Evolutionary conservation across 2,888 invertebrate genomes (phyloP).

Genomic region (Brenthis hecate): DNA sequence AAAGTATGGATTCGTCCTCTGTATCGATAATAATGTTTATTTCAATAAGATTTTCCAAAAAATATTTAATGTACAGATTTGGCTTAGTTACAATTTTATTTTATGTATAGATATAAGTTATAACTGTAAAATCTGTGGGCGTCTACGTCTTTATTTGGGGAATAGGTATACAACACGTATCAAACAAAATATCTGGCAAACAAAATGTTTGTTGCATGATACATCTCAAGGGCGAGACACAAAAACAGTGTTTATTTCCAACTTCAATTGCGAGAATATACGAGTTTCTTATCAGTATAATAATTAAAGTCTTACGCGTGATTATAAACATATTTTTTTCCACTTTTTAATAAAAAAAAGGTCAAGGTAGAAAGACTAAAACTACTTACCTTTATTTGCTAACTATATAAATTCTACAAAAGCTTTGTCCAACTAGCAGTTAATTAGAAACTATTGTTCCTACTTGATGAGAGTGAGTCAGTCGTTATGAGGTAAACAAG

Average conservation of each 20-base stretch:
- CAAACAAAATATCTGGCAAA: not conserved
- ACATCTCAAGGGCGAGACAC: not conserved
- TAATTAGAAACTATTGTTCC: conserved; percentile 6
- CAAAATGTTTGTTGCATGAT: not conserved
- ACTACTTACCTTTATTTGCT: not conserved
- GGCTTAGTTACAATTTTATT: too few species aligned
- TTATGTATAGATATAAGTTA: too few species aligned
- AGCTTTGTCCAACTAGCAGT: not conserved
- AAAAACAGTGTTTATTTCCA: not conserved
- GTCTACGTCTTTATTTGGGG: not conserved
- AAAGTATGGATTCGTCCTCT: too few species aligned
- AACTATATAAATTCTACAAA: not conserved
- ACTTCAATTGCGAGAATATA: not conserved
- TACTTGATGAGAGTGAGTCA: not conserved
- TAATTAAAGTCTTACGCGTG: not conserved
- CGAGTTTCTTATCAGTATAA: not conserved
- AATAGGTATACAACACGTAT: not conserved
- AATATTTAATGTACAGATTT: too few species aligned
- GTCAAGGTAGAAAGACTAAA: not conserved
- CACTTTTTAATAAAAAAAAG: conserved; percentile 3
- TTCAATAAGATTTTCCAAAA: too few species aligned
- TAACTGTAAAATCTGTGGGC: not conserved
- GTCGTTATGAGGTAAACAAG: not conserved
- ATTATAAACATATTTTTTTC: not conserved
- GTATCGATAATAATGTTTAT: too few species aligned